Percentiles rank a stretch among this genome's conserved stretches.
These are phyloP conservation scores for Mormyrus iriodes DNA, from an alignment of 2,113 vertebrate genomes.

Conservation along the genomic window DNA sequence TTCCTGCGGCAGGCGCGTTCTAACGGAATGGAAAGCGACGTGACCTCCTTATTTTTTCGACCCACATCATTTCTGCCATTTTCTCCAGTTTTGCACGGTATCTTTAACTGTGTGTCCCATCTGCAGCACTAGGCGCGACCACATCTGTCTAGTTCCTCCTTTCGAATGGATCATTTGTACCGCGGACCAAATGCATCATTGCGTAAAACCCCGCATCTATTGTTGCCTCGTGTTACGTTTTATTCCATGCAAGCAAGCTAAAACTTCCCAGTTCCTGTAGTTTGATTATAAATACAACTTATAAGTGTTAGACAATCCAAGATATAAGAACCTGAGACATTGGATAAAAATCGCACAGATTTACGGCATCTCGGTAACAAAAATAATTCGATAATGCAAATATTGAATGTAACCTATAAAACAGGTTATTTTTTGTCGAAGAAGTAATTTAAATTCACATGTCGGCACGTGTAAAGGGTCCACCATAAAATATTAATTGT, in stretches of 20 bases:
- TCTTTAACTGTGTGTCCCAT: not conserved
- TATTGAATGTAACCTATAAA: not conserved
- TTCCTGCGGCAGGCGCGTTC: not conserved
- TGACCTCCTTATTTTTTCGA: slow-evolving; percentile 24
- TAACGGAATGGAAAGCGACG: slow-evolving; percentile 20
- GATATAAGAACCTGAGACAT: not conserved
- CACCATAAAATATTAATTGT: not conserved
- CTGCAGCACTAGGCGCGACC: not conserved
- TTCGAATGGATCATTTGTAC: not conserved
- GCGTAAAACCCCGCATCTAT: not conserved
- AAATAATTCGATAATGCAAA: not conserved
- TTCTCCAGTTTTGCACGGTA: not conserved
- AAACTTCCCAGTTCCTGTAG: not conserved
- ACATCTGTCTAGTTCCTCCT: not conserved
- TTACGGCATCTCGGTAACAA: not conserved
- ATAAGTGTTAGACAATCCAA: not conserved
- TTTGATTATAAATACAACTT: not conserved
- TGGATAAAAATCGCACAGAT: not conserved
- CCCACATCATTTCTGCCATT: slow-evolving; percentile 21
- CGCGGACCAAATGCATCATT: not conserved
- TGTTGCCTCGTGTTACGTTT: not conserved
- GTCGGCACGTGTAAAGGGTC: not conserved
- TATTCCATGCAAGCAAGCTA: too few relatives aligned
- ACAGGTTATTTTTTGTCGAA: not conserved
- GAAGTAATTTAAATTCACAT: not conserved